phyloP scores from a whole-genome alignment of 2,113 vertebrate species.

The Passerina amoena region DNA sequence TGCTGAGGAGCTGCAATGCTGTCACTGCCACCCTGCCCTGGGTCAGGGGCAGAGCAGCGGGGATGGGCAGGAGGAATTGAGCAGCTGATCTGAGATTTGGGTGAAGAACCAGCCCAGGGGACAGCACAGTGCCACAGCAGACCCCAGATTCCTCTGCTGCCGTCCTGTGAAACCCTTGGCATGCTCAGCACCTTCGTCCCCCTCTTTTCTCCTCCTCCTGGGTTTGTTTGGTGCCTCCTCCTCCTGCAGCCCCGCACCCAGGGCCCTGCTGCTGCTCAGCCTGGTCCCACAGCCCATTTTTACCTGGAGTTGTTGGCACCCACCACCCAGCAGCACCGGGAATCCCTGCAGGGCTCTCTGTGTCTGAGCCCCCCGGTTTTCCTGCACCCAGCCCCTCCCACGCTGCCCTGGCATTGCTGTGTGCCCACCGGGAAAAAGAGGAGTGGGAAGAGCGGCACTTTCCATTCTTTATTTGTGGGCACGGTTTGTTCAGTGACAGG shows the following conservation, averaged over 20 bases:
- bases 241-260: accelerated
- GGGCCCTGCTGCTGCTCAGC: neutral
- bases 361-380: neutral
- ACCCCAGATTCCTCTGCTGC: neutral
- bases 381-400: neutral
- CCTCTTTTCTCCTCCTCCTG: neutral
- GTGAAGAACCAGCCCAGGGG: neutral
- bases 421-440: neutral
- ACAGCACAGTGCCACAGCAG: neutral
- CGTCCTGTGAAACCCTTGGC: neutral
- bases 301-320: neutral
- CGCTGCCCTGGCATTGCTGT: neutral
- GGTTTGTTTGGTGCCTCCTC: neutral
- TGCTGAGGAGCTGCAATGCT: neutral
- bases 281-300: neutral
- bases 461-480: constrained; percentile 35
- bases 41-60: neutral
- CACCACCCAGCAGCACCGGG: neutral
- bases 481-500: constrained; percentile 4
- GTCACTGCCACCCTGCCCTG: neutral
- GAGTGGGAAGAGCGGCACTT: neutral
- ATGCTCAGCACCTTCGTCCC: neutral
- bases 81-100: neutral
- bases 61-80: neutral
- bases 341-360: neutral